Evolutionary conservation across 2,888 invertebrate genomes (phyloP), one percentile per base, ranked within the genome.

Genomic region (Mylabris sibirica): DNA sequence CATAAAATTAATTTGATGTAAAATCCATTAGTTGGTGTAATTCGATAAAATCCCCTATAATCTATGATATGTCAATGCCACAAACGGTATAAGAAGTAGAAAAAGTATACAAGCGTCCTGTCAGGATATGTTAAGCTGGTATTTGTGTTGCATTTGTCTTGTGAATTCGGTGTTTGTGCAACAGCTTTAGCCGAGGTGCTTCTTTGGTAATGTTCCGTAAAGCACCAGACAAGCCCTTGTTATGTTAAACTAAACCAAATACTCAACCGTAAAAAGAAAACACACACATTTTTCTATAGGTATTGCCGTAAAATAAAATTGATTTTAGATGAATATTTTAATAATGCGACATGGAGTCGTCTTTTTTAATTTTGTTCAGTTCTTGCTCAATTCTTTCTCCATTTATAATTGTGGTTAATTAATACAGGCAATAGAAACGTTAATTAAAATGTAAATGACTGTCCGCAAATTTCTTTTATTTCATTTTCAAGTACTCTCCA

Each of bases 361-460:
- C 1, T 41, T 20, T 49, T 53, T 24, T 53, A 24, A 24, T 60
- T 59, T 65, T 64, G 14, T 64, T 67, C 67, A 64, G 64, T 67
- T 68, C 67, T 65, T 26, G 64, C 63, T 64, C 60, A 68, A 67
- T 65, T 69, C 59, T 70, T 68, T 38, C 70, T 68, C 71, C 69
- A 79, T 78, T 80, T 77, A 78, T 79, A 79, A 79, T 78, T 79
- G 80, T 65, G 76, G 78, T 77, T 81, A 81, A 81, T 80, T 81
- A 80, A 81, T 79, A 77, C 75, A 75, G 70, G 79, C 76, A 76
- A 80, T 79, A 80, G 79, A 79, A 78, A 78, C 75, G 73, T 78
- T 80, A 80, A 81, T 81, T 80, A 79, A 80, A 81, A 81, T 80
- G 81, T 70, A 81, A 81, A 81, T 80, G 75, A 67, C 68, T 67